Evolutionary conservation across 37 sponge, comb jelly and placozoan genomes (phyloP).

Genomic region (Crambe crambe): DNA sequence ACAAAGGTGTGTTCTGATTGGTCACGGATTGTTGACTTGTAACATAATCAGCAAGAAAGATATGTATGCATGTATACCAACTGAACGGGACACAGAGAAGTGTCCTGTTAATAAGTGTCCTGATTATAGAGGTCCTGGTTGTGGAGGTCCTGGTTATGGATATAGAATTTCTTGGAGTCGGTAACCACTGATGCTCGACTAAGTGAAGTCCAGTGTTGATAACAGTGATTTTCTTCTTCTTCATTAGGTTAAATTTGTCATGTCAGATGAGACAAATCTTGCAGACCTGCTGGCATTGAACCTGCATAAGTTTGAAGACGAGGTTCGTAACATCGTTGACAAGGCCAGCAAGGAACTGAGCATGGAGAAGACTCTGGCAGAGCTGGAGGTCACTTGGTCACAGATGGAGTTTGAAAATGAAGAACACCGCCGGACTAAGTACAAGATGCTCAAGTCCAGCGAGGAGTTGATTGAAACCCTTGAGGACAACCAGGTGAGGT

Average conservation of each 20-base stretch:
- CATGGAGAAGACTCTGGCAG: constrained; percentile 98
- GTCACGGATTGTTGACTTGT: too few relatives aligned
- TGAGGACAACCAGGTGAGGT: constrained; percentile 93
- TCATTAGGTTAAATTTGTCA: constrained; percentile 89
- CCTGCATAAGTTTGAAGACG: constrained; percentile 98
- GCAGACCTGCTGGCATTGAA: constrained; percentile 94
- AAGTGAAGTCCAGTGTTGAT: too few relatives aligned
- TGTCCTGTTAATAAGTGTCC: neutral
- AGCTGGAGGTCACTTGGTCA: constrained; percentile 94
- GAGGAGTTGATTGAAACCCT: constrained; percentile 98
- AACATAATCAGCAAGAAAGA: too few relatives aligned
- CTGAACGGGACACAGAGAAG: too few relatives aligned
- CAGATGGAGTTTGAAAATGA: constrained; percentile 98
- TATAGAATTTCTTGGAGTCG: neutral
- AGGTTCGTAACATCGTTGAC: constrained; percentile 98
- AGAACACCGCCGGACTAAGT: constrained; percentile 77
- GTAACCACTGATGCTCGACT: too few relatives aligned
- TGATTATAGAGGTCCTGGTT: neutral
- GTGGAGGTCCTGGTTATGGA: neutral
- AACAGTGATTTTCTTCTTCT: constrained; percentile 6
- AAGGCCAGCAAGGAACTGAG: constrained; percentile 96
- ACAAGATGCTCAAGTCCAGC: constrained; percentile 78
- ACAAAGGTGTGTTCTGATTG: constrained; percentile 84
- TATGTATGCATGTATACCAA: too few relatives aligned
- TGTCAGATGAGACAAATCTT: constrained; percentile 94